Base-by-base conservation (phyloP, 2,797 vertebrate genomes). In the Pipistrellus pipistrellus region DNA sequence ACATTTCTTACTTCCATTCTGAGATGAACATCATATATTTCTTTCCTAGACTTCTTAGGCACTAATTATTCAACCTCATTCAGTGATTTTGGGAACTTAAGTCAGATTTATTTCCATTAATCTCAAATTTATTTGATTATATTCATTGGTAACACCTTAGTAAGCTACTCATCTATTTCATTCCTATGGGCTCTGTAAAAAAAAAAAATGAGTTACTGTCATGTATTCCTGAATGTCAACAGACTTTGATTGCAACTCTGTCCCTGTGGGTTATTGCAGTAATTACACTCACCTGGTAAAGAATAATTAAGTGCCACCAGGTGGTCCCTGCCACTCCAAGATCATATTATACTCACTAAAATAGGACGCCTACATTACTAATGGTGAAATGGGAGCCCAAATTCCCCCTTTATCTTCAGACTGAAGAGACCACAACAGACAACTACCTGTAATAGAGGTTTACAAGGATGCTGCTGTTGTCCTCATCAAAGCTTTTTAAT, bases 191-290 rank as follows among this genome's bases (percentile, higher is more conserved):
- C 1, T 12, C 27, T 90, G 46, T 78, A 44, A 82, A 85, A 55
- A 85, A 44, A 85, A 53, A 55, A 90, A 68, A 64, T 91, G 80
- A 84, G 14, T 77, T 73, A 89, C 4, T 27, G 30, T 80, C 48
- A 35, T n/a, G 76, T 20, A 53, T 32, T n/a, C 13, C 23, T 73
- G 44, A 59, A 77, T 76, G 11, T 90, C 44, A 62, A 38, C 64
- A 78, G 2, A 44, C 14, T 27, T 71, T 32, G 81, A 77, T 41
- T 55, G 30, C 30, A 64, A 81, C 30, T 32, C 7, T 75, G 14
- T 57, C 66, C 32, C 25, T 73, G 8, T 82, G 20, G 44, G 27
- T 75, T 92, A 91, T 41, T 32, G 14, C 11, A 51, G 55, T 35
- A 57, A 76, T 35, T 82, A 51, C 6, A 57, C 27, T 17, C 30